Conservation (phyloP, 1,140 invertebrate genomes). For the Prorops nasuta region DNA sequence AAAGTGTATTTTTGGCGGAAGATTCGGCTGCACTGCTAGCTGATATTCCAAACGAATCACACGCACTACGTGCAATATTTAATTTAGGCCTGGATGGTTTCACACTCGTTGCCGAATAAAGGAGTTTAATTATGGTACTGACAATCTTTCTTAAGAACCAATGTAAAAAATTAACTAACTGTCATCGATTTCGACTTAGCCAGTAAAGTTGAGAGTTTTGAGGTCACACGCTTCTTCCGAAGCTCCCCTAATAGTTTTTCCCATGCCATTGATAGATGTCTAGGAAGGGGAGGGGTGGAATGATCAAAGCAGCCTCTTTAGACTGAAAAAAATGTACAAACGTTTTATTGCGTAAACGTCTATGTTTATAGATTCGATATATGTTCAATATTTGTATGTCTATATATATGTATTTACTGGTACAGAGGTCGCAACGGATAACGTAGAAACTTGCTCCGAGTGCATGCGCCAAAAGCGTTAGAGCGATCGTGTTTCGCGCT, state of each 20-base stretch:
- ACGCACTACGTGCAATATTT: too few species aligned
- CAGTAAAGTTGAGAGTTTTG: neutral
- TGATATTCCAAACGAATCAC: too few species aligned
- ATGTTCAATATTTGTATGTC: too few species aligned
- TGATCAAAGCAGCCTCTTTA: neutral
- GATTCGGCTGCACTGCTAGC: too few species aligned
- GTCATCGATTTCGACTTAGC: neutral
- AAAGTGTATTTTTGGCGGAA: too few species aligned
- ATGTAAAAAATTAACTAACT: neutral
- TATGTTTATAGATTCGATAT: slow-evolving; percentile 12
- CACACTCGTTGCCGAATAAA: too few species aligned
- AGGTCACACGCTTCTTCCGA: neutral
- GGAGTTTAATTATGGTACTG: too few species aligned
- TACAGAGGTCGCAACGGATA: neutral
- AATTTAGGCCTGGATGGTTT: too few species aligned
- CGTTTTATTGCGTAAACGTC: slow-evolving; percentile 38
- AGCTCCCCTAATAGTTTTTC: too few species aligned
- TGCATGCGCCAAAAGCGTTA: neutral
- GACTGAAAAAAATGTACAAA: slow-evolving; percentile 38
- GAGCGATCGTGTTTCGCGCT: slow-evolving; percentile 2
- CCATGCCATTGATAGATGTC: too few species aligned
- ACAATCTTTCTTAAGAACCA: neutral
- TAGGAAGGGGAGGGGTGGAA: neutral
- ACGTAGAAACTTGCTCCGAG: neutral
- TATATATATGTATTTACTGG: too few species aligned